Conservation (phyloP, 2,797 vertebrate species). For the Premnoplex brunnescens region DNA sequence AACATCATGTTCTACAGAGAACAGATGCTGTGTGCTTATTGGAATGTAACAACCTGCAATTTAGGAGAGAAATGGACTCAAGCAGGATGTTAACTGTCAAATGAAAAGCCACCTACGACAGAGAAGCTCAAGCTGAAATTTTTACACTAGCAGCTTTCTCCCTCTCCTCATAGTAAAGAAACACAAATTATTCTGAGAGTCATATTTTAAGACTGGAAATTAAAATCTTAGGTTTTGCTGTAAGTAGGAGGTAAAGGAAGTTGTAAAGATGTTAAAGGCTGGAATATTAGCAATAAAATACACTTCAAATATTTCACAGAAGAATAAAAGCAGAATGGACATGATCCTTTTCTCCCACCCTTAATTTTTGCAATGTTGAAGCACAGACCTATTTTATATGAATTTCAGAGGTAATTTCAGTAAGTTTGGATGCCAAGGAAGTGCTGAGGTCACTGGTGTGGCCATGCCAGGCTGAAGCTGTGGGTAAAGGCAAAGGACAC, state of each 20-base stretch:
- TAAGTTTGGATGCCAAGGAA: background rate
- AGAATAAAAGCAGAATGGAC: background rate
- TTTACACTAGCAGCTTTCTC: background rate
- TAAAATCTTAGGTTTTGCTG: background rate
- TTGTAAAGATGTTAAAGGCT: background rate
- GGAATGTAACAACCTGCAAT: background rate
- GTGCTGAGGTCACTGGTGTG: background rate
- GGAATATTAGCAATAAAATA: background rate
- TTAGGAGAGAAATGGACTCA: conserved; percentile 9
- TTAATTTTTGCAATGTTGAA: background rate
- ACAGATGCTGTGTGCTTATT: conserved; percentile 13
- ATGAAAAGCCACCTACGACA: background rate
- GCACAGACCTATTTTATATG: background rate
- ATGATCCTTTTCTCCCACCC: background rate
- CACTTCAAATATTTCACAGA: background rate
- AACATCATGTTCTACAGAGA: background rate
- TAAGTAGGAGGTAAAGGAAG: background rate
- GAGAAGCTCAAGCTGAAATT: background rate
- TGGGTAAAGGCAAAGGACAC: background rate
- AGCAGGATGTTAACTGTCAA: background rate
- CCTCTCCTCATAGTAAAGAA: background rate
- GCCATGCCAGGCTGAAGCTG: background rate
- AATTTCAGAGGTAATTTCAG: background rate
- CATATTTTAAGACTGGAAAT: background rate
- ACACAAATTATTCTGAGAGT: background rate